These are phyloP conservation scores for Eclectus roratus DNA, from an alignment of 2,113 vertebrate genomes.

Conservation along the genomic window DNA sequence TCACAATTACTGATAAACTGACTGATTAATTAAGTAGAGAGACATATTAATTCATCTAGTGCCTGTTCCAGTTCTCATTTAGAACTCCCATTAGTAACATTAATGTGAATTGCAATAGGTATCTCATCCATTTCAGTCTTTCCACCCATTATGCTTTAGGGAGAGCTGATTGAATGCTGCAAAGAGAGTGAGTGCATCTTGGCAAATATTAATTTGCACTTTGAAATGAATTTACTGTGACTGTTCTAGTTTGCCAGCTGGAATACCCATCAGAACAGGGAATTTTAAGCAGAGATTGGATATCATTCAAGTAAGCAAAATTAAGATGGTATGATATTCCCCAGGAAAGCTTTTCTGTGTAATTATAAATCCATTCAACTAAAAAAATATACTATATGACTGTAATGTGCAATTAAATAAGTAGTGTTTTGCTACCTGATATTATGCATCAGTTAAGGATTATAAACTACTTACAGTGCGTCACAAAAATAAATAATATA, in stretches of 20 bases:
- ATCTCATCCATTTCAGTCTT: constrained; percentile 38
- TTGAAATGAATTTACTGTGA: constrained; percentile 63
- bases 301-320: constrained; percentile 40
- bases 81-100: constrained; percentile 39
- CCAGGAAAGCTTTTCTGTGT: constrained; percentile 34
- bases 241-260: constrained; percentile 64
- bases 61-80: constrained; percentile 48
- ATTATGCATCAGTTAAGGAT: background rate
- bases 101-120: constrained; percentile 43
- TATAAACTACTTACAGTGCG: background rate
- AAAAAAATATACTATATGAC: background rate
- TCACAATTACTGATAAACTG: constrained; percentile 46
- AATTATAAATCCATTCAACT: constrained; percentile 1
- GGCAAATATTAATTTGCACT: constrained; percentile 66
- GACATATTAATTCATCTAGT: constrained; percentile 36
- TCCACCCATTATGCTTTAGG: constrained; percentile 21
- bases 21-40: constrained; percentile 55
- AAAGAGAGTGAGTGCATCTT: constrained; percentile 53
- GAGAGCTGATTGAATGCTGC: constrained; percentile 47
- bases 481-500: background rate
- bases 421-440: background rate
- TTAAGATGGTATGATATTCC: constrained; percentile 26
- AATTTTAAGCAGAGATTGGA: constrained; percentile 49
- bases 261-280: constrained; percentile 44
- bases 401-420: background rate